Evolutionary conservation across 64 coral and sea anemone species (phyloP).

Genomic region (Pocillopora damicornis): DNA sequence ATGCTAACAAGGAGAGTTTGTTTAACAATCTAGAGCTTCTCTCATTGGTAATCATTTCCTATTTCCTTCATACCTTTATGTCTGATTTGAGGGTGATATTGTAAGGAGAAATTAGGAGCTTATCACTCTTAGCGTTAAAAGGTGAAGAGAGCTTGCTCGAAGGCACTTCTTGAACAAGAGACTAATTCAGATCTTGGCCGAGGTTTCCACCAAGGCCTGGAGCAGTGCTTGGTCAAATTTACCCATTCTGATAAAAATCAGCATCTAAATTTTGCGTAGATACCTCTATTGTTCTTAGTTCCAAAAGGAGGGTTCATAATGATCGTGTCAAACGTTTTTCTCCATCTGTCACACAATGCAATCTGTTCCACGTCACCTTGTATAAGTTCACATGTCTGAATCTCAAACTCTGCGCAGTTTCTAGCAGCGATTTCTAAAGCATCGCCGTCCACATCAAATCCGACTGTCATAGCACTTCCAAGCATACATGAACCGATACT

Average conservation of each 20-base stretch:
- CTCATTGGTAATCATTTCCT: too few relatives aligned
- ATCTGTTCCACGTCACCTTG: conserved; percentile 54
- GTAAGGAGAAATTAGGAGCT: too few relatives aligned
- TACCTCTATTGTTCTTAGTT: conserved; percentile 97
- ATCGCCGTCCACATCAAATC: conserved; percentile 92
- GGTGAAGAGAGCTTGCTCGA: too few relatives aligned
- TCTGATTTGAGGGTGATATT: too few relatives aligned
- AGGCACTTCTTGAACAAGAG: too few relatives aligned
- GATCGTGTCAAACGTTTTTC: conserved; percentile 87
- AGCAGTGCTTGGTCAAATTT: not conserved
- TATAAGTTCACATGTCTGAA: conserved; percentile 64
- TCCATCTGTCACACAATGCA: conserved; percentile 24
- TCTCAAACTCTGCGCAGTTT: conserved; percentile 72
- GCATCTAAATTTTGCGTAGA: not conserved
- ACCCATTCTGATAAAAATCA: not conserved
- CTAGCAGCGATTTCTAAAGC: conserved; percentile 67
- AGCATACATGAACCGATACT: conserved; percentile 91
- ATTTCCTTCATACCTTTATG: too few relatives aligned
- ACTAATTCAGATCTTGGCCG: too few relatives aligned
- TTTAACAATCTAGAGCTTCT: too few relatives aligned
- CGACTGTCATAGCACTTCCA: conserved; percentile 76
- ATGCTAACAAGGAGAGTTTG: too few relatives aligned
- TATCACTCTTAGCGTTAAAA: too few relatives aligned
- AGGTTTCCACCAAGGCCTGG: too few relatives aligned
- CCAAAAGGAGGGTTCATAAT: conserved; percentile 99